These are phyloP conservation scores for Triplophysa dalaica DNA, from an alignment of 2,113 vertebrate genomes.

Conservation along the genomic window DNA sequence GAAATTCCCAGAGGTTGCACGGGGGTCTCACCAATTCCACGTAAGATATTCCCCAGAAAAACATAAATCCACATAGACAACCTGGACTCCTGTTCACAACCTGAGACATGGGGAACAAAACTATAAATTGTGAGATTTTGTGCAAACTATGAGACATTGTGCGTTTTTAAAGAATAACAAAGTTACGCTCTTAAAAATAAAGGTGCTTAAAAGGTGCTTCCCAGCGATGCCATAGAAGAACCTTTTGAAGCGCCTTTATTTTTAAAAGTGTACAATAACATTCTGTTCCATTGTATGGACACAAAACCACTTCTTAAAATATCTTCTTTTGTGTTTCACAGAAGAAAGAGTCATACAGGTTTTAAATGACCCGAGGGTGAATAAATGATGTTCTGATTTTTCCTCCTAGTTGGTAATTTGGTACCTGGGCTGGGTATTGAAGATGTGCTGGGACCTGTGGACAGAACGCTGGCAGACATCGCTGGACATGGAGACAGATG, in stretches of 20 bases:
- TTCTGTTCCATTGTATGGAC: too few species aligned
- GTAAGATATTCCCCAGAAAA: constrained; percentile 82
- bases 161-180: too few species aligned
- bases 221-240: too few species aligned
- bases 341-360: too few species aligned
- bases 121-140: background rate
- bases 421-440: constrained; percentile 65
- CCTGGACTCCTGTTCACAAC: constrained; percentile 75
- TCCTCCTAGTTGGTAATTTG: background rate
- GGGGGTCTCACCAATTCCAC: constrained; percentile 84
- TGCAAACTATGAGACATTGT: too few species aligned
- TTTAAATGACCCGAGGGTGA: too few species aligned
- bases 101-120: constrained; percentile 56
- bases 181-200: background rate
- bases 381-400: background rate
- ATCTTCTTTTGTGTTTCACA: too few species aligned
- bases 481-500: constrained; percentile 76
- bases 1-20: constrained; percentile 83
- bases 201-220: too few species aligned
- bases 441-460: constrained; percentile 66
- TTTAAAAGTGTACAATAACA: too few species aligned
- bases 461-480: constrained; percentile 66
- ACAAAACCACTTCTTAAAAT: too few species aligned
- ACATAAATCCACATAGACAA: constrained; percentile 84
- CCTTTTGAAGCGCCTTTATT: too few species aligned